phyloP scores from a whole-genome alignment of 1,140 invertebrate genomes.

The Conopomorpha cramerella region DNA sequence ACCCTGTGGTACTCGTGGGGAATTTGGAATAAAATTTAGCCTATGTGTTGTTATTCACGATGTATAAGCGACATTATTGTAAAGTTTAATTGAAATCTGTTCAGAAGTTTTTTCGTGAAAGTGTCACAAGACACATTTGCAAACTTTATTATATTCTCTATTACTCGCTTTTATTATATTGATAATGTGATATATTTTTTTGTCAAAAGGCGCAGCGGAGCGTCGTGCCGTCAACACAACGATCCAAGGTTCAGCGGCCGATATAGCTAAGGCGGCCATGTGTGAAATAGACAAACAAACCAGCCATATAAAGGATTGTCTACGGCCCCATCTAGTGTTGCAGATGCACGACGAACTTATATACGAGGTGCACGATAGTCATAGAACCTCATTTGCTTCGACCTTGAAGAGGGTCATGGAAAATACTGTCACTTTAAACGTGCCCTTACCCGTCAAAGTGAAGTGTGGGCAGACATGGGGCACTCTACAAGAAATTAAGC shows the following conservation, averaged over 20 bases:
- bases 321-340: slow-evolving; percentile 72
- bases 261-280: slow-evolving; percentile 92
- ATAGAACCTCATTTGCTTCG: slow-evolving; percentile 65
- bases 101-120: no score
- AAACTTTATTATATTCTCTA: no score
- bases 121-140: no score
- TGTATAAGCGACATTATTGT: no score
- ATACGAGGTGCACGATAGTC: slow-evolving; percentile 78
- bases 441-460: slow-evolving; percentile 86
- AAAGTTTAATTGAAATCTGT: no score
- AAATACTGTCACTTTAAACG: slow-evolving; percentile 69
- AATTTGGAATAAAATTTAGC: no score
- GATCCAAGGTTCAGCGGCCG: slow-evolving; percentile 95
- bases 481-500: slow-evolving; percentile 63
- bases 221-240: slow-evolving; percentile 94
- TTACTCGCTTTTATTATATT: no score
- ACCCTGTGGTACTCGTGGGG: no score
- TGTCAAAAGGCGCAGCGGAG: slow-evolving; percentile 79
- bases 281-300: slow-evolving; percentile 75
- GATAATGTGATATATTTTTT: neutral
- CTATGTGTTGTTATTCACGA: no score
- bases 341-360: slow-evolving; percentile 97
- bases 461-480: slow-evolving; percentile 85
- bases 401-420: slow-evolving; percentile 84
- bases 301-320: slow-evolving; percentile 28